Base-by-base conservation (phyloP, 37 sponge, comb jelly and placozoan genomes). In the Halisarca cf. caerulea region DNA sequence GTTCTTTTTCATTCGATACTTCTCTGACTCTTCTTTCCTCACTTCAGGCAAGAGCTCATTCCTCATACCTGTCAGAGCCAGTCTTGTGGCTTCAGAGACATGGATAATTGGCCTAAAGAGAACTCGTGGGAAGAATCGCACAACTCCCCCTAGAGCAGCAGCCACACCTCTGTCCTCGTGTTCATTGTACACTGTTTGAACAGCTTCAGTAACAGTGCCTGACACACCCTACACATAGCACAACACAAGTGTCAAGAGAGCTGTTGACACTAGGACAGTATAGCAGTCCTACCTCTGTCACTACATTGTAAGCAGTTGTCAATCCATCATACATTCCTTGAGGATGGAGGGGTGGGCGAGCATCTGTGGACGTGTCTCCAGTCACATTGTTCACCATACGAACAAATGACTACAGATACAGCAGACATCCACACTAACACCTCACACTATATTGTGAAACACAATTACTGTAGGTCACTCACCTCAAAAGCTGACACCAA, bases 21-120 rank as follows among this genome's bases (percentile, higher is more conserved):
- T 96, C 27, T 91, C 92, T 25, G 37, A 34, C 0, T 91, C 90
- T 47, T 97, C 97, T 33, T 69, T 91, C 33, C 89, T 73, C 33
- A 93, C 97, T 40, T 94, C 93, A 24, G 97, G 97, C 25, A 94
- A 68, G 72, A 97, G 86, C 83, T 97, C 95, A 79, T 97, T 94
- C 84, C 87, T 92, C 15, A 90, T 91, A 35, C 97, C 97, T 43
- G 87, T 92, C 68, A 97, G 78, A 1, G 95, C 91, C 32, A 91
- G 89, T 39, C 89, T 47, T 4, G 94, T 96, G 30, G 97, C 97
- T 69, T 94, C 92, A 1, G 92, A 90, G 15, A 87, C 88, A 8
- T 94, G 70, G 36, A 96, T 92, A 61, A 96, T 80, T 0, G 97
- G 97, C 80, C 86, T 83, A 3, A 96, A 87, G 23, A 93, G 78